These are phyloP conservation scores for Danaus chrysippus DNA, from an alignment of 2,888 invertebrate genomes.

Conservation along the genomic window DNA sequence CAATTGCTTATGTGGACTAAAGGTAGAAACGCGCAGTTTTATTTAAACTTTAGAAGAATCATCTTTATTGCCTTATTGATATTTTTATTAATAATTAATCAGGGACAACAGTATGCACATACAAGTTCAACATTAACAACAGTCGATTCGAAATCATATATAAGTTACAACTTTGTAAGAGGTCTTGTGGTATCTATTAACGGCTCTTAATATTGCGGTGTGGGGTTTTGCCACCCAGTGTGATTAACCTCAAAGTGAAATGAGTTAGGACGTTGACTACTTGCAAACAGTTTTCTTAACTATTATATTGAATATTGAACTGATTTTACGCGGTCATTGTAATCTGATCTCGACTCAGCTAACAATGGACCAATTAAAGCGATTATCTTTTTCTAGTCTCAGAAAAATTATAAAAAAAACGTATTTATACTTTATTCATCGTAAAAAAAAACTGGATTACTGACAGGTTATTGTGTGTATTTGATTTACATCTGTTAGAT, in stretches of 20 bases:
- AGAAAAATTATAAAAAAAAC: too few species aligned
- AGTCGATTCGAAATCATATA: constrained; percentile 13
- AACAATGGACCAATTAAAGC: constrained; percentile 22
- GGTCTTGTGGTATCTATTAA: constrained; percentile 33
- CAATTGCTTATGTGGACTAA: too few species aligned
- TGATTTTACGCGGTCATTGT: constrained; percentile 22
- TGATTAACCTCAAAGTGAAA: constrained; percentile 38
- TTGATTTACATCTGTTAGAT: too few species aligned
- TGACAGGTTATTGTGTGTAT: too few species aligned
- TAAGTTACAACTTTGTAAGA: constrained; percentile 25
- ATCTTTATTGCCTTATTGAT: too few species aligned
- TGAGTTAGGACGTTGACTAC: constrained; percentile 28
- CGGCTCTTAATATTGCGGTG: constrained; percentile 32
- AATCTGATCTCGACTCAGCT: constrained; percentile 15
- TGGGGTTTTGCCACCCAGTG: constrained; percentile 35
- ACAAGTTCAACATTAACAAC: not conserved
- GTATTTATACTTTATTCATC: too few species aligned
- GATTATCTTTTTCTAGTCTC: not conserved
- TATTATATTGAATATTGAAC: constrained; percentile 22
- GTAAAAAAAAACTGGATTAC: too few species aligned
- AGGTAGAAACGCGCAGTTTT: too few species aligned
- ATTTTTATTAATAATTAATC: too few species aligned
- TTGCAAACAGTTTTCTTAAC: constrained; percentile 26
- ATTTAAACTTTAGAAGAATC: too few species aligned
- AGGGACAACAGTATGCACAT: too few species aligned